These are phyloP conservation scores for Dolichallabes microphthalmus DNA, from an alignment of 2,113 vertebrate species.

Conservation along the genomic window DNA sequence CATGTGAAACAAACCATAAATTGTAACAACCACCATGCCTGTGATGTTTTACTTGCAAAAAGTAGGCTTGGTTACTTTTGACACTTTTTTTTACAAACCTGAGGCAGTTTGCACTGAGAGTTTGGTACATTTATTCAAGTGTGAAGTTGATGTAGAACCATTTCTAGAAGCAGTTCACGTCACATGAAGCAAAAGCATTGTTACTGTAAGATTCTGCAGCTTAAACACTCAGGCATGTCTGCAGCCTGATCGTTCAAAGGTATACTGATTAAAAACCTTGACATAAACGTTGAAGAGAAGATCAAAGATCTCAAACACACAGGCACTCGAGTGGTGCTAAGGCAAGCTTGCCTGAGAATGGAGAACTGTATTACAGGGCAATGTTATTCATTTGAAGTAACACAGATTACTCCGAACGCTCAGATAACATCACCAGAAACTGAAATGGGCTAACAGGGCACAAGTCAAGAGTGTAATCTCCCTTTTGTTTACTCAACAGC, in stretches of 20 bases:
- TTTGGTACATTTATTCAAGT: background rate
- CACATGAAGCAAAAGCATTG: background rate
- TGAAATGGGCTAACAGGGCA: background rate
- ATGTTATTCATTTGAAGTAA: slow-evolving; percentile 3
- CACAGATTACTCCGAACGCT: background rate
- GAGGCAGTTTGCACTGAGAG: slow-evolving; percentile 5
- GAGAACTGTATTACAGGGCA: slow-evolving; percentile 19
- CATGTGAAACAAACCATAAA: background rate
- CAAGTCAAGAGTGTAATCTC: slow-evolving; percentile 2
- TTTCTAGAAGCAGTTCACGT: background rate
- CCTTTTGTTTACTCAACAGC: background rate
- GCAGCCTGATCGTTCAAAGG: background rate
- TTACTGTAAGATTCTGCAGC: slow-evolving; percentile 1
- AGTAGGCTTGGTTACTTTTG: slow-evolving; percentile 1
- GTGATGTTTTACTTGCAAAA: background rate
- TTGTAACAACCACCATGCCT: background rate
- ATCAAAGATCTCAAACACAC: slow-evolving; percentile 19
- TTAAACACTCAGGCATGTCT: slow-evolving; percentile 12
- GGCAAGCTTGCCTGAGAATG: slow-evolving; percentile 10
- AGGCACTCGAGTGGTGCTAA: slow-evolving; percentile 1
- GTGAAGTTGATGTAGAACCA: background rate
- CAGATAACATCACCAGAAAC: slow-evolving; percentile 12
- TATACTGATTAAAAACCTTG: slow-evolving; percentile 26
- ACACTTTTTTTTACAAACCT: slow-evolving; percentile 25
- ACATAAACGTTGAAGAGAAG: slow-evolving; percentile 13